Percentiles rank a stretch among this genome's conserved stretches.
phyloP scores from a whole-genome alignment of 2,797 vertebrate species.

The Cynopterus sphinx region DNA sequence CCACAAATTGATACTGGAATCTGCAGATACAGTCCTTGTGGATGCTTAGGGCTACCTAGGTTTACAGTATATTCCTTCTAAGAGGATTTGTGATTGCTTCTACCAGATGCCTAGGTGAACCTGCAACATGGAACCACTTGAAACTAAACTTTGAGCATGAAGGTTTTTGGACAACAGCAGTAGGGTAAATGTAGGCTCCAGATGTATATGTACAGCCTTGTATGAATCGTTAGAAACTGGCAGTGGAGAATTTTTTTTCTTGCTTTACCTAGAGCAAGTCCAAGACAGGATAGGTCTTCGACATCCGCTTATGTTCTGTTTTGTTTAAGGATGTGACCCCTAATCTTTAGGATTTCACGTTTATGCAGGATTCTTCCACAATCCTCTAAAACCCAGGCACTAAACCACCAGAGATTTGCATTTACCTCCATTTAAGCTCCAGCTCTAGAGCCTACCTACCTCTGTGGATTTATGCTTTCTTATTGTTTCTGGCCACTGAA shows the following conservation, averaged over 20 bases:
- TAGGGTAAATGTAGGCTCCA: neutral
- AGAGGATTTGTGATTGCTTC: neutral
- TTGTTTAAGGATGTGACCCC: neutral
- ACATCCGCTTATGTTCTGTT: neutral
- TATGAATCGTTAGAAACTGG: slow-evolving; percentile 9
- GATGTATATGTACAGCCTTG: neutral
- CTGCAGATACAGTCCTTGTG: neutral
- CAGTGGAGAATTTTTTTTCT: neutral
- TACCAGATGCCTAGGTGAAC: neutral
- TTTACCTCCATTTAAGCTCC: neutral
- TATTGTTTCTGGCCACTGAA: slow-evolving; percentile 4
- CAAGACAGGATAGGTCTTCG: neutral
- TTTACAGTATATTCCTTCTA: slow-evolving; percentile 35
- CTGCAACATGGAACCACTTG: neutral
- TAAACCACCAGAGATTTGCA: neutral
- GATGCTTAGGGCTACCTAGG: neutral
- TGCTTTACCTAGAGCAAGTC: neutral
- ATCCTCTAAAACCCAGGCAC: neutral
- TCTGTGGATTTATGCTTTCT: neutral
- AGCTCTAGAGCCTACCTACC: neutral
- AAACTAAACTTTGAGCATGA: neutral
- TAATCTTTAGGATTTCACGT: neutral
- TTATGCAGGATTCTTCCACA: neutral
- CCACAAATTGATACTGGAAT: neutral
- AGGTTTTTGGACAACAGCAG: neutral